Conservation (phyloP, 2,797 vertebrate species). For the Phoebastria nigripes region DNA sequence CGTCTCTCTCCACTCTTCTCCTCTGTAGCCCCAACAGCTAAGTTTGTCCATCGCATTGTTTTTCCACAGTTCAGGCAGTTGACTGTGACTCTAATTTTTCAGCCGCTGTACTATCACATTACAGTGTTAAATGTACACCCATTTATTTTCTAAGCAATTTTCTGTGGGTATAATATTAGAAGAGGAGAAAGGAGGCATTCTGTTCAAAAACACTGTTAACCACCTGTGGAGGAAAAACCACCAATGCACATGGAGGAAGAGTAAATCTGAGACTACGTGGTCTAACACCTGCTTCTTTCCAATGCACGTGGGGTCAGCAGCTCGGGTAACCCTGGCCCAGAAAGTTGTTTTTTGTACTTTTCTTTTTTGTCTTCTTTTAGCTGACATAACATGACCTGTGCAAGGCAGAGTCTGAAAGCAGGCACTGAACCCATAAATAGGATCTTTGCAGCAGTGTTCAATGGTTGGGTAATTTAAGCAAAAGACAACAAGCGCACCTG, state of each 20-base stretch:
- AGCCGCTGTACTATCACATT: background rate
- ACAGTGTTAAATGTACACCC: background rate
- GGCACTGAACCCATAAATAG: slow-evolving; percentile 11
- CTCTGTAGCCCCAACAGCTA: background rate
- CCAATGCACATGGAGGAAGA: background rate
- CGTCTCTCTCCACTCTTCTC: background rate
- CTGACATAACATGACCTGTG: background rate
- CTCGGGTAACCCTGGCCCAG: background rate
- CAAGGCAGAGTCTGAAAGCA: slow-evolving; percentile 19
- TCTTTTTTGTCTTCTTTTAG: background rate
- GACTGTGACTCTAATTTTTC: background rate
- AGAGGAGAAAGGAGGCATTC: background rate
- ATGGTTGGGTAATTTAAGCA: slow-evolving; percentile 16
- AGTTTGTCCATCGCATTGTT: background rate
- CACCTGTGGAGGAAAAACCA: slow-evolving; percentile 3
- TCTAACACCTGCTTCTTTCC: slow-evolving; percentile 13
- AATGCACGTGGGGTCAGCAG: background rate
- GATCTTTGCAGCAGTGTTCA: background rate
- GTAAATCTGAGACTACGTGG: background rate
- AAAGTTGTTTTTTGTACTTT: background rate
- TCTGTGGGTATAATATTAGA: background rate
- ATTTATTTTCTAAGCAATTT: slow-evolving; percentile 2
- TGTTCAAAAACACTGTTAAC: background rate
- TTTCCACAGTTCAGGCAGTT: background rate
- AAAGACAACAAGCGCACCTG: background rate